Conservation (phyloP, 1,140 invertebrate genomes). For the Heterodera schachtii region DNA sequence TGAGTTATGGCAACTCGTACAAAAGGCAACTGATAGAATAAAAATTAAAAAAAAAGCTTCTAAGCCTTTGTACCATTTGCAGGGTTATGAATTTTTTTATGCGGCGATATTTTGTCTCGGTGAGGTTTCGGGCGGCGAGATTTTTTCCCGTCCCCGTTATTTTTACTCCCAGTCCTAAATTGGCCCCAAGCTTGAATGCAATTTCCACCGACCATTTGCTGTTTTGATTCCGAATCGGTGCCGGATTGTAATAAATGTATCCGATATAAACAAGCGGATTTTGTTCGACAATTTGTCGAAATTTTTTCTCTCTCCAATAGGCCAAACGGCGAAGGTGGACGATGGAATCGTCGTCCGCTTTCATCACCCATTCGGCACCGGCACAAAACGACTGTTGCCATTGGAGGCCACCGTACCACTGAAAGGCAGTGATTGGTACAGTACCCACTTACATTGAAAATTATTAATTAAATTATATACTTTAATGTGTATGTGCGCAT, state of each 20-base stretch:
- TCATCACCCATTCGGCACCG: slow-evolving; percentile 31
- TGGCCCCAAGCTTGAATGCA: neutral
- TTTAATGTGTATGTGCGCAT: neutral
- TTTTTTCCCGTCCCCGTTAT: too few relatives aligned
- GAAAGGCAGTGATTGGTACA: neutral
- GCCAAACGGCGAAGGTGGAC: slow-evolving; percentile 25
- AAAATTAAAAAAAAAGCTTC: too few relatives aligned
- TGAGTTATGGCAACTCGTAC: too few relatives aligned
- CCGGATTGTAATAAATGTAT: neutral
- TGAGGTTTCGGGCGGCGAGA: neutral
- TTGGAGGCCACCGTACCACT: slow-evolving; percentile 35
- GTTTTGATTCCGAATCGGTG: slow-evolving; percentile 4
- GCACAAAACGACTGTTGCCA: slow-evolving; percentile 38
- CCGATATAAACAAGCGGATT: slow-evolving; percentile 20
- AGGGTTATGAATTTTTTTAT: too few relatives aligned
- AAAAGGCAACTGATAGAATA: too few relatives aligned
- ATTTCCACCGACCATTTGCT: slow-evolving; percentile 20
- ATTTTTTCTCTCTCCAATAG: slow-evolving; percentile 34
- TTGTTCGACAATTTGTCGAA: neutral
- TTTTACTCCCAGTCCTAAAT: too few relatives aligned
- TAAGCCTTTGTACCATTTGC: too few relatives aligned
- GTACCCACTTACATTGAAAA: too few relatives aligned
- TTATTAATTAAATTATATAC: neutral
- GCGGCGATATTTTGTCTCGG: too few relatives aligned
- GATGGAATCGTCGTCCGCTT: slow-evolving; percentile 42